phyloP scores from a whole-genome alignment of 1,140 invertebrate species.

The Tetranychus cinnabarinus region DNA sequence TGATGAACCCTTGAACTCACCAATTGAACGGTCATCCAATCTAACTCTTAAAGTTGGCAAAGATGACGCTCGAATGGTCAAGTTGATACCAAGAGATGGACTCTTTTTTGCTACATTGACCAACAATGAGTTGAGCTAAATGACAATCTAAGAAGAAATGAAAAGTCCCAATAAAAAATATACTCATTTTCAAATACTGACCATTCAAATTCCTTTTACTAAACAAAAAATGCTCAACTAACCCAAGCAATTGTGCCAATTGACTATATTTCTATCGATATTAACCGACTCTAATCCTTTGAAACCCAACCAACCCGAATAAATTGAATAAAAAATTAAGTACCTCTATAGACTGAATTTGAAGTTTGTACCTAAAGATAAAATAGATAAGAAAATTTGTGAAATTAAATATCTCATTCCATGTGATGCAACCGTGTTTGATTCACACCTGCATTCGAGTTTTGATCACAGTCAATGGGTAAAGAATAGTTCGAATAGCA shows the following conservation, averaged over 20 bases:
- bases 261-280: background rate
- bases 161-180: background rate
- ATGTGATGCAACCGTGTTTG: no score
- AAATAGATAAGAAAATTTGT: no score
- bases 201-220: background rate
- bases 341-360: conserved; percentile 44
- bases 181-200: background rate
- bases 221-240: background rate
- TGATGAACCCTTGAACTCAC: conserved; percentile 49
- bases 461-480: conserved; percentile 88
- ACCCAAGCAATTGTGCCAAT: background rate
- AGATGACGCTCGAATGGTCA: conserved; percentile 24
- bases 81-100: conserved; percentile 1
- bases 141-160: background rate
- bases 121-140: background rate
- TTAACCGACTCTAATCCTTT: background rate
- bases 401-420: no score
- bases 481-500: conserved; percentile 62
- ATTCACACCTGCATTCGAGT: conserved; percentile 63
- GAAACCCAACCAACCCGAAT: background rate
- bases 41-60: conserved; percentile 82
- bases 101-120: background rate
- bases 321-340: conserved; percentile 25
- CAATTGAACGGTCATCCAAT: conserved; percentile 53
- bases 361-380: conserved; percentile 6